Conservation (phyloP, 1,140 invertebrate species). For the Nixonia krombeini region DNA sequence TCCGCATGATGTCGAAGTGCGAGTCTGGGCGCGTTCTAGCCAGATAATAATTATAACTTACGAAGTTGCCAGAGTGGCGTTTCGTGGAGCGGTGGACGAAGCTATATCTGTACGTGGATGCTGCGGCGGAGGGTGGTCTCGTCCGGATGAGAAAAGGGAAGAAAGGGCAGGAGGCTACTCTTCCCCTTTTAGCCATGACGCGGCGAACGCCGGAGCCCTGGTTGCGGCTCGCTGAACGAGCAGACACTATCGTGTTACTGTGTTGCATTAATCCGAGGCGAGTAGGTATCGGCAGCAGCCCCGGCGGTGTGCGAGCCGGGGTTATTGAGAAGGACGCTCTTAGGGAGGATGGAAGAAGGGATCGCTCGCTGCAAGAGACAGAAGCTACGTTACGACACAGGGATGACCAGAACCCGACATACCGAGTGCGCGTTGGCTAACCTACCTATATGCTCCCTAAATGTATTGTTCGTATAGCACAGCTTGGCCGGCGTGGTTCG, state of each 20-base stretch:
- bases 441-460: conserved; percentile 57
- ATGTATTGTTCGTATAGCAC: conserved; percentile 57
- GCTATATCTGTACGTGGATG: conserved; percentile 30
- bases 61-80: conserved; percentile 29
- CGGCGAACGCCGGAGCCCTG: conserved; percentile 33
- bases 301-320: conserved; percentile 12
- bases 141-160: background rate
- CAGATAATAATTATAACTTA: conserved; percentile 41
- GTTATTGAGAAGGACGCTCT: conserved; percentile 7
- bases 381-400: no score
- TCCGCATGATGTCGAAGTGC: conserved; percentile 12
- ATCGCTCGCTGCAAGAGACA: conserved; percentile 10
- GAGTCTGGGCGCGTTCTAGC: conserved; percentile 12
- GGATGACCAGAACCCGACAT: conserved; percentile 1
- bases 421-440: conserved; percentile 27
- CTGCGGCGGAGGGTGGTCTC: conserved; percentile 16
- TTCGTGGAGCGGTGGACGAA: conserved; percentile 12
- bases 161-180: background rate
- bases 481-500: background rate
- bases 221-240: conserved; percentile 57
- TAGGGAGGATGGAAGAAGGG: conserved; percentile 17
- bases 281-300: conserved; percentile 59
- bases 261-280: conserved; percentile 62
- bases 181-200: conserved; percentile 7
- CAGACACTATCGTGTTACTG: conserved; percentile 63